Base-by-base conservation (phyloP, 2,113 vertebrate species). In the Tragelaphus buxtoni region DNA sequence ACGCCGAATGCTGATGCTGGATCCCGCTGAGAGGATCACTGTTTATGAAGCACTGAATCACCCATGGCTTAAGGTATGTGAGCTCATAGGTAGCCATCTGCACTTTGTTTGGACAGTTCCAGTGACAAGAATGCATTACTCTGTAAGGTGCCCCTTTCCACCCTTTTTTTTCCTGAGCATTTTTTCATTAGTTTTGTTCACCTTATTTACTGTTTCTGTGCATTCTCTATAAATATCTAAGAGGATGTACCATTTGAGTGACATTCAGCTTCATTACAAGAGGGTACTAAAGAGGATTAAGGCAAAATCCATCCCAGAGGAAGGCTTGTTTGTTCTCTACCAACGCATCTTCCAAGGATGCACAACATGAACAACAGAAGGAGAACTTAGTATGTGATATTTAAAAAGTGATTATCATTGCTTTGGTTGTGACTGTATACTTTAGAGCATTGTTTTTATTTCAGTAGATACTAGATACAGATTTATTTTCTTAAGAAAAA, bases 41-140 rank as follows among this genome's bases (percentile, higher is more conserved):
- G 99, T 99, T 86, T 99, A 99, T 93, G 99, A 99, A 98, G 99
- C 99, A 74, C 99, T 99, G 97, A 99, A 99, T 98, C 99, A 99
- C 98, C 99, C 99, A 97, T 99, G 99, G 99, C 99, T 99, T 95
- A 99, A 99, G 99, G 99, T 99, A 99, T n/a, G 35, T 63, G 32
- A 65, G 47, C 79, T 81, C 39, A 22, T 10, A 72, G 47, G 39
- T 76, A 32, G 55, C 86, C 76, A 26, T 45, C 14, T 77, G 24
- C 24, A 55, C 91, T 92, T 32, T 16, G 3, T 85, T 47, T 92
- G 32, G 79, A 60, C 65, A 22, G 60, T 92, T 74, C 56, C 28
- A 58, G 26, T 22, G 17, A 80, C 53, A 79, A 30, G 22, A 82
- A 26, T 77, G 39, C 42, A 30, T 32, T 94, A 49, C 42, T 79